A percentile compares a stretch with the other conserved stretches of the same genome.
Evolutionary conservation across 1,140 invertebrate genomes (phyloP).

Genomic region (Telenomus remus): DNA sequence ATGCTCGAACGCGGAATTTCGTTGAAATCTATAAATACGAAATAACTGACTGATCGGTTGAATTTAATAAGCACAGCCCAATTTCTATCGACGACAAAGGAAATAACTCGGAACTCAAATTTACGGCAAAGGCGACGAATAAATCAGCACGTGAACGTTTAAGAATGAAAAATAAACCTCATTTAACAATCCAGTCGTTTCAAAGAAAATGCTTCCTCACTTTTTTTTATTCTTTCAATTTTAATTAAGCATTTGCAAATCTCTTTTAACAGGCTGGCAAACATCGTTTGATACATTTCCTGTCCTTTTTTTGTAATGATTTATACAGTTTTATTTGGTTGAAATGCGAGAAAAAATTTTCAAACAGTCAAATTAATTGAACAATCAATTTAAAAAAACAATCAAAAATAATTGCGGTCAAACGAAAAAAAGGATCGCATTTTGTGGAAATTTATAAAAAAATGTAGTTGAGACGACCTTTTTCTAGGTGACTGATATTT

Average conservation of each 20-base stretch:
- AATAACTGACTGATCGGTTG: not conserved
- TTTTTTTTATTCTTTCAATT: not conserved
- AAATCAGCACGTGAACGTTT: conserved; percentile 11
- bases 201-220: not conserved
- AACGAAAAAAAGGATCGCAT: too few relatives aligned
- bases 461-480: too few relatives aligned
- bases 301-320: too few relatives aligned
- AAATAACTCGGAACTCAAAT: conserved; percentile 16
- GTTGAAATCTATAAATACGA: not conserved
- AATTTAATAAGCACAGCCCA: not conserved
- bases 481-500: too few relatives aligned
- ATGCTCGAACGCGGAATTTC: too few relatives aligned
- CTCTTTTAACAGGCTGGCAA: not conserved
- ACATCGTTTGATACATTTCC: too few relatives aligned
- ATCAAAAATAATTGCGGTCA: too few relatives aligned
- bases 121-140: conserved; percentile 21
- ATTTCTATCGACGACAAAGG: conserved; percentile 13
- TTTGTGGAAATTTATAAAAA: too few relatives aligned
- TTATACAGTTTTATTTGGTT: too few relatives aligned
- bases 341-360: too few relatives aligned
- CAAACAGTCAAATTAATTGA: too few relatives aligned
- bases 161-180: conserved; percentile 13
- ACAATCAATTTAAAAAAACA: too few relatives aligned
- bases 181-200: not conserved
- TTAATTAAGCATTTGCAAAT: conserved; percentile 1